phyloP scores from a whole-genome alignment of 64 coral and sea anemone species.

The Dendrophyllia cribrosa region DNA sequence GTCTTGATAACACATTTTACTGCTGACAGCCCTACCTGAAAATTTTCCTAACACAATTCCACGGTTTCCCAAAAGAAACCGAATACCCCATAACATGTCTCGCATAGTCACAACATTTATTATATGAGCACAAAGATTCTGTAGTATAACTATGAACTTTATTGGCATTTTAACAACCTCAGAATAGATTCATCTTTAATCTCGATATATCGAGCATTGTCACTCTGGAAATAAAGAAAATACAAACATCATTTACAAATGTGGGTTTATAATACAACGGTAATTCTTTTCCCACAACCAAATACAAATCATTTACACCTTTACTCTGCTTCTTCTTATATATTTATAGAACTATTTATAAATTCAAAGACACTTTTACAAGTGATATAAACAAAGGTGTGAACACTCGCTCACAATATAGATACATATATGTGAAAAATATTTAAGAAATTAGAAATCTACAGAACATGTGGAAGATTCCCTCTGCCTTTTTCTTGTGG shows the following conservation, averaged over 20 bases:
- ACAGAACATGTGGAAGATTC: conserved; percentile 62
- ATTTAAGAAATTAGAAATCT: conserved; percentile 88
- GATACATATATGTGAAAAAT: conserved; percentile 31
- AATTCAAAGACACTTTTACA: conserved; percentile 50
- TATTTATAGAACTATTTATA: conserved; percentile 59
- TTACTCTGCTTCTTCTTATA: conserved; percentile 33
- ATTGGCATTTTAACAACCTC: conserved; percentile 51
- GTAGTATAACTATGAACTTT: conserved; percentile 2
- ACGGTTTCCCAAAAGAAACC: background rate
- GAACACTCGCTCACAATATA: conserved; percentile 7
- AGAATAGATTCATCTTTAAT: conserved; percentile 45
- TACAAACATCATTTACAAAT: conserved; percentile 61
- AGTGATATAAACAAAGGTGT: conserved; percentile 45
- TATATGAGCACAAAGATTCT: background rate
- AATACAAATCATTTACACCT: conserved; percentile 58
- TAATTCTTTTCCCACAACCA: conserved; percentile 46
- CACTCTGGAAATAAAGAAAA: conserved; percentile 45
- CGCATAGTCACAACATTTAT: background rate
- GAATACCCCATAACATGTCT: background rate
- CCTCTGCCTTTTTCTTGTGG: conserved; percentile 75
- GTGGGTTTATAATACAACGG: conserved; percentile 44
- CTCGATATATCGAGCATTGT: conserved; percentile 41
- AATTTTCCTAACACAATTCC: background rate
- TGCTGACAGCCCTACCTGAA: background rate
- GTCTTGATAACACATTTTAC: background rate